Base-by-base conservation (phyloP, 2,888 invertebrate species). In the Frankliniella intonsa region DNA sequence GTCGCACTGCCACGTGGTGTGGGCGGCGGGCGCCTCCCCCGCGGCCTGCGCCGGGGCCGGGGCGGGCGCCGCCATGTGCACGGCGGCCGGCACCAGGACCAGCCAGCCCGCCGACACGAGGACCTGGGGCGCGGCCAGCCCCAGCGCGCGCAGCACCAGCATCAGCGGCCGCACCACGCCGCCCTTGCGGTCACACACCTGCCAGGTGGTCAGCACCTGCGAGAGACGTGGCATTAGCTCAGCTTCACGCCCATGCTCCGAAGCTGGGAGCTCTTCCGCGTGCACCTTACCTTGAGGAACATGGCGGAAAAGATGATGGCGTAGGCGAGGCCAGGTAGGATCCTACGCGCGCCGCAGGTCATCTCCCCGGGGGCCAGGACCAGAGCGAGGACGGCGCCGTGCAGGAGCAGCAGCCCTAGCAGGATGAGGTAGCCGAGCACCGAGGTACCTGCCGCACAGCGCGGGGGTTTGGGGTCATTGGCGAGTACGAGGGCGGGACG, bases 391-490 rank as follows among this genome's bases (percentile, higher is more conserved):
- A 83, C 83, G 69, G 88, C 86, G 3, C 86, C 86, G 84, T 88
- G 89, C 83, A 89, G 84, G 19, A 88, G 84, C 49, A 89, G 85
- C 82, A 89, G 86, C 19, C 89, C 89, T 80, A 88, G 86, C 22
- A 88, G 85, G 49, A 89, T 87, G 83, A 88, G 86, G 85, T 87
- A 89, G 5, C 88, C 89, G 3, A 89, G 85, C n/a, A 88, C 86
- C 0, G 88, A 85, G 14, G 84, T 83, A 55, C 69, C 69, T 76
- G 69, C 69, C 22, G 25, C 11, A 22, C 10, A 65, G 19, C 12
- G 17, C 55, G 55, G 14, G 17, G 14, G 55, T 55, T 14, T 3
- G 38, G 38, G 38, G 38, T 38, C 38, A 38, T 2, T 38, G 38
- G 38, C 38, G 38, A 14, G 55, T 10, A 19, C 0, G 17, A 55